Evolutionary conservation across 2,797 vertebrate species (phyloP), one percentile per base, ranked within the genome.

Genomic region (Zenarchopterus dispar): DNA sequence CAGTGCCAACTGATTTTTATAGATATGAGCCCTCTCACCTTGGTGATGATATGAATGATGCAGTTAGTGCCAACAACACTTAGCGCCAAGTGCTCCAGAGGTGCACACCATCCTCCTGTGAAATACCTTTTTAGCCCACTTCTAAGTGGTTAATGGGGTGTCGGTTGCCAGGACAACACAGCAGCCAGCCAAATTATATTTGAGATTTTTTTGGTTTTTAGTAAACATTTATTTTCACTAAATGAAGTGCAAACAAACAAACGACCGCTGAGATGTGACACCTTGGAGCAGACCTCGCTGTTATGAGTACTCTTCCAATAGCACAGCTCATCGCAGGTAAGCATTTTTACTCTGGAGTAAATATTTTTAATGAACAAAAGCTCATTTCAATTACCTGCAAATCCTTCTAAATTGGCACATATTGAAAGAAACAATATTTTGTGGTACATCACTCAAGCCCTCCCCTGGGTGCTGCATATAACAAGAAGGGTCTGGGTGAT

Each of bases 111-210:
- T 79, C 66, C 73, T 69, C 71, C 73, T 56, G 61, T 74, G 67
- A 80, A 75, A 80, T 53, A 60, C 66, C 56, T 39, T 70, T 62
- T 71, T 28, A 17, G 49, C 41, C 59, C 11, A n/a, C 78, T 75
- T 75, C 66, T 58, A 59, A 86, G 73, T 73, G 71, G 70, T 57
- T 75, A 71, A 77, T 56, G 62, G 56, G 48, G 23, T 56, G 52
- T 64, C 54, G 39, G 80, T 80, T 75, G 58, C 76, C 65, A 71
- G 26, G 74, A 78, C 18, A 62, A 86, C 78, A 69, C 62, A 51
- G 80, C 56, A 58, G 39, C 33, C 7, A 49, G 46, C 43, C 56
- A 70, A 51, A 58, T 68, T 0, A 68, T 79, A 61, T 66, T 77
- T 82, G 56, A 31, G 47, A 60, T 64, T 71, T 75, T 73, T n/a